Conservation (phyloP, 2,888 invertebrate genomes). For the Stenchaetothrips biformis region DNA sequence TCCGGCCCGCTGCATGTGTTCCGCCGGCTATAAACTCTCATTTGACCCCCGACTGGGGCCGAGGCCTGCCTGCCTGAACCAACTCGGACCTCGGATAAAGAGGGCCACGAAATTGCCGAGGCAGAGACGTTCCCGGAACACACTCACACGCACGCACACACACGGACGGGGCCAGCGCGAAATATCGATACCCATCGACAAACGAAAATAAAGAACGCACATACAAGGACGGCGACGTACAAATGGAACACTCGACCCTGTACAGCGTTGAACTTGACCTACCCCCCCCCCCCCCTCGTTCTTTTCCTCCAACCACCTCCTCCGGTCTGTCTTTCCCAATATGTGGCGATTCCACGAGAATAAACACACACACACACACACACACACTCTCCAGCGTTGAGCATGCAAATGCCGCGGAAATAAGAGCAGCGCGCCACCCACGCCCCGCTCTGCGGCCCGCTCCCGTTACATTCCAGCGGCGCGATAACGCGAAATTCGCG, state of each 20-base stretch:
- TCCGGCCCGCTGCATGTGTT: no score
- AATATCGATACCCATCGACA: background rate
- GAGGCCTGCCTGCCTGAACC: background rate
- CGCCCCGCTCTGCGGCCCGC: conserved; percentile 32
- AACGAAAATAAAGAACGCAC: no score
- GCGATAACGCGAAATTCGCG: conserved; percentile 26
- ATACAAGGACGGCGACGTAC: no score
- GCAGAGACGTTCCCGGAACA: conserved; percentile 28
- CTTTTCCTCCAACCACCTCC: conserved; percentile 29
- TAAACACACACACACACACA: background rate
- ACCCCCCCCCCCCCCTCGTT: conserved; percentile 30
- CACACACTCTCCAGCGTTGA: background rate
- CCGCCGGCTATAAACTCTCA: no score
- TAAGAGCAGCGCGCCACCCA: conserved; percentile 35
- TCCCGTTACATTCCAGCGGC: conserved; percentile 34
- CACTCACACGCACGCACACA: conserved; percentile 17
- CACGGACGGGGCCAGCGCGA: background rate
- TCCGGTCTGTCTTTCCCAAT: conserved; percentile 23
- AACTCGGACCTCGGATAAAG: background rate
- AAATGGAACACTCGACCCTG: no score
- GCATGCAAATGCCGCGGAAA: conserved; percentile 32
- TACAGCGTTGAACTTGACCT: background rate
- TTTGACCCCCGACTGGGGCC: no score
- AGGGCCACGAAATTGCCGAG: background rate
- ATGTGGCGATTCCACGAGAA: no score